These are phyloP conservation scores for Scopus umbretta DNA, from an alignment of 2,113 vertebrate species.

Conservation along the genomic window DNA sequence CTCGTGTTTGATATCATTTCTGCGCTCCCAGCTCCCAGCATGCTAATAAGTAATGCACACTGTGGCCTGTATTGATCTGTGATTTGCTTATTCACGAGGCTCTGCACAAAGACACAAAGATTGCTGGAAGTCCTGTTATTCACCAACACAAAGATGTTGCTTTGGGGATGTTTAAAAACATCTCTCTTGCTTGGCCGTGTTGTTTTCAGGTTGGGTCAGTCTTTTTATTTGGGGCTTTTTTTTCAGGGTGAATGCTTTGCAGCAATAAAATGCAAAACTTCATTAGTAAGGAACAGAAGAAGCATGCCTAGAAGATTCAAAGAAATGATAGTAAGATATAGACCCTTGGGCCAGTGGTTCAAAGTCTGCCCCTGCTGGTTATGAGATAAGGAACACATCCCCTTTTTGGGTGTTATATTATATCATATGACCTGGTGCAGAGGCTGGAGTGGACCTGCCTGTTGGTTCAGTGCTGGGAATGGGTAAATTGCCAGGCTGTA, in stretches of 20 bases:
- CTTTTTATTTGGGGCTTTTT: background rate
- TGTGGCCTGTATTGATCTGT: slow-evolving; percentile 21
- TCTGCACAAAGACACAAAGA: background rate
- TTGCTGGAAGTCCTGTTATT: background rate
- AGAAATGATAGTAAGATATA: background rate
- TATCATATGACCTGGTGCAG: background rate
- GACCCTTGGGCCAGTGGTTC: background rate
- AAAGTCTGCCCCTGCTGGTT: background rate
- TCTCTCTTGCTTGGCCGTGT: background rate
- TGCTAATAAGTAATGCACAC: slow-evolving; percentile 29
- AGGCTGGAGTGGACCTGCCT: background rate
- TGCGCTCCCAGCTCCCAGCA: background rate
- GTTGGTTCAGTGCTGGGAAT: background rate
- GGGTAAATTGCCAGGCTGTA: background rate
- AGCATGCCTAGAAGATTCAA: background rate
- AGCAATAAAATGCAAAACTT: background rate
- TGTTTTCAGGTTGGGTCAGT: background rate
- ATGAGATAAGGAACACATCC: background rate
- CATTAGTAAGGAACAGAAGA: background rate
- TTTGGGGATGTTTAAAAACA: slow-evolving; percentile 11
- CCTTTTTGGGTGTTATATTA: background rate
- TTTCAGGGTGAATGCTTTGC: background rate
- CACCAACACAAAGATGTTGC: background rate
- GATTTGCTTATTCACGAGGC: slow-evolving; percentile 17
- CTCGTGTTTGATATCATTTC: slow-evolving; percentile 54